Percentiles rank a stretch among this genome's conserved stretches.
Conservation (phyloP, 2,888 invertebrate genomes). For the Allophyes oxyacanthae region DNA sequence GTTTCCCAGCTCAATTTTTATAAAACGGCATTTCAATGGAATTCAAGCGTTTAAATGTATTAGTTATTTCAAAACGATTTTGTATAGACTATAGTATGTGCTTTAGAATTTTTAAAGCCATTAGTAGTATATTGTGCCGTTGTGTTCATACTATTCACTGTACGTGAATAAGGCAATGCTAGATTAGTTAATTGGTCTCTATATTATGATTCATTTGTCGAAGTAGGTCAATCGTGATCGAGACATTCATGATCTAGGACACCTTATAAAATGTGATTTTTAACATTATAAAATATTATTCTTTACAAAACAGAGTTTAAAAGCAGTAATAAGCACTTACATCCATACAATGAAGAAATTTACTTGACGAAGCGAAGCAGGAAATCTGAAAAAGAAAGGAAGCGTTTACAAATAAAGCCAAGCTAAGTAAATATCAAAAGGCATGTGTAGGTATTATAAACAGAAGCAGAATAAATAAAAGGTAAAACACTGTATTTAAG, state of each 20-base stretch:
- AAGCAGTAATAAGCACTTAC: conserved; percentile 60
- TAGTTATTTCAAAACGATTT: background rate
- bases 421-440: conserved; percentile 37
- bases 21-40: background rate
- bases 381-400: conserved; percentile 64
- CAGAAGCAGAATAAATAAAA: conserved; percentile 19
- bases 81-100: background rate
- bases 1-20: conserved; percentile 9
- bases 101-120: background rate
- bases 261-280: no score
- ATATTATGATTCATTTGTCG: no score
- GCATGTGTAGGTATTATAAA: conserved; percentile 18
- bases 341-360: conserved; percentile 63
- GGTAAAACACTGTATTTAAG: background rate
- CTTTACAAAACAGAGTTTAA: background rate
- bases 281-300: no score
- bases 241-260: no score
- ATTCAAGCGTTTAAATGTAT: background rate
- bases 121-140: background rate
- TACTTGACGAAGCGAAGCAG: conserved; percentile 49
- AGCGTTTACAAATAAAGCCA: conserved; percentile 57
- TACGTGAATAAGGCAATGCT: background rate
- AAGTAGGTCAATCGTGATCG: no score
- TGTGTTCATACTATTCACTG: no score
- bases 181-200: background rate